phyloP scores from a whole-genome alignment of 2,113 vertebrate species.

The Quiscalus mexicanus region DNA sequence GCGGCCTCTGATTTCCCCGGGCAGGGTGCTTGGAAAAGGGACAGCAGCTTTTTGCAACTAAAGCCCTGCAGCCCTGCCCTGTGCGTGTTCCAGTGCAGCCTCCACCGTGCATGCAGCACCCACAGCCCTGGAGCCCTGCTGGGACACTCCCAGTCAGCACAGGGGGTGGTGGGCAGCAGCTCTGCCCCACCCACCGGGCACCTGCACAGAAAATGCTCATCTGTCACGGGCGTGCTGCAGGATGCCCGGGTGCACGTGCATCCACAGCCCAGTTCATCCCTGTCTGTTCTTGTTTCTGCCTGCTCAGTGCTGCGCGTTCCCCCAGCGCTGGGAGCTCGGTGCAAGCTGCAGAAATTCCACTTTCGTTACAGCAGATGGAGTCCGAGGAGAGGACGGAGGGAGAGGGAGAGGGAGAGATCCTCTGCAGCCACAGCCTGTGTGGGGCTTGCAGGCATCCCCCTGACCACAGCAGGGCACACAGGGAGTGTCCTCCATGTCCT shows the following conservation, averaged over 20 bases:
- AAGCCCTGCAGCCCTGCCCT: neutral
- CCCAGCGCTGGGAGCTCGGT: neutral
- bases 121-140: neutral
- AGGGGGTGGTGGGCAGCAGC: neutral
- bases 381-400: neutral
- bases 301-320: fast-evolving
- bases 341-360: conserved; percentile 9
- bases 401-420: neutral
- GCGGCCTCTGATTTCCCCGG: fast-evolving
- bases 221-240: too few species aligned
- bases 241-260: fast-evolving
- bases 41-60: neutral
- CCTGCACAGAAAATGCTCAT: fast-evolving
- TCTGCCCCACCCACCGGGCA: neutral
- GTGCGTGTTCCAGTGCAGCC: neutral
- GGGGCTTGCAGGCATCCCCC: fast-evolving
- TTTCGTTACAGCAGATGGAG: conserved; percentile 57
- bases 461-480: neutral
- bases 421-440: neutral
- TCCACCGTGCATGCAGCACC: fast-evolving
- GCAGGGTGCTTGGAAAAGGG: neutral
- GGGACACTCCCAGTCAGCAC: neutral
- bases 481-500: neutral
- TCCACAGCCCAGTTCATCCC: neutral
- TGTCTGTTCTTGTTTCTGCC: neutral